Evolutionary conservation across 1,140 invertebrate genomes (phyloP), one percentile per base, ranked within the genome.

Genomic region (Varroa destructor): DNA sequence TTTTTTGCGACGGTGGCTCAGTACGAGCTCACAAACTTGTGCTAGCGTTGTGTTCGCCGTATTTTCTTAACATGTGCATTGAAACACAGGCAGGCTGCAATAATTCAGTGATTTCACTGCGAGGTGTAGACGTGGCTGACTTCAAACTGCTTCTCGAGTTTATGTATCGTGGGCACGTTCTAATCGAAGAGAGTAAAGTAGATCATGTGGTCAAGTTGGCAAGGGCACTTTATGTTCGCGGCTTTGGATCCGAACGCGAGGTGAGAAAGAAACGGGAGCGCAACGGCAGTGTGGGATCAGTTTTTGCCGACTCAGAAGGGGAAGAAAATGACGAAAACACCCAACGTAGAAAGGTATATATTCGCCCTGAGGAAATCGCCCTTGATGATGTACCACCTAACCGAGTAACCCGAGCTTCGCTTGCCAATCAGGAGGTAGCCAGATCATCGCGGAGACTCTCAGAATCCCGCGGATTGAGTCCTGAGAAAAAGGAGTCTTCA

Each of bases 101-200:
- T 40, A 67, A 67, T 46, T 67, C 61, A 3, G 61, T 67, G 61
- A 67, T 67, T 46, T 67, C 61, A 67, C 37, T 67, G 61, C 61
- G 40, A 2, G 61, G 46, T 8, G 61, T 67, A 2, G 46, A 67
- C 14, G 46, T 67, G 12, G 61, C 40, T 43, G 61, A 67, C 46
- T 67, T 67, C 61, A 67, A 67, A 67, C 36, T 67, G 61, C 12
- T 67, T n/a, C 61, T 67, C 5, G 61, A 67, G 36, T 67, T 43
- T 37, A 67, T 67, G 61, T 67, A 67, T 46, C 61, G 61, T 37
- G 61, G 61, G 40, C 40, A 67, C 12, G 61, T 67, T 37, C 46
- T 67, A 12, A 67, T 67, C 61, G 46, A 67, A 12, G 61, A 67
- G 37, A 67, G 40, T 12, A 36, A n/a, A 14, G 61, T 46, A 12